phyloP scores from a whole-genome alignment of 1,140 invertebrate genomes.

The Andrena cerasifolii region DNA sequence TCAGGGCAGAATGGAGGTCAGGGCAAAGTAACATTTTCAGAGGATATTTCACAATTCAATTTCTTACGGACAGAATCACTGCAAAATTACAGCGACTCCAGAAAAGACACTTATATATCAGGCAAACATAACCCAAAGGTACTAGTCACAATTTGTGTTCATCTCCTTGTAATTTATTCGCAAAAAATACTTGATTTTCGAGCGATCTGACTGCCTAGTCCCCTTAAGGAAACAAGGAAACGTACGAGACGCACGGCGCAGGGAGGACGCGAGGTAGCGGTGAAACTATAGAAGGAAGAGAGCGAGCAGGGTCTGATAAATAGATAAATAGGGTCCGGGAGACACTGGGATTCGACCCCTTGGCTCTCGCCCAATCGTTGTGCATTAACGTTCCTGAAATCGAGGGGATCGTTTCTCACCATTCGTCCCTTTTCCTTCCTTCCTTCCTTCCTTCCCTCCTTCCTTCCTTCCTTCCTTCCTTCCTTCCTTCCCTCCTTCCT shows the following conservation, averaged over 20 bases:
- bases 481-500: neutral
- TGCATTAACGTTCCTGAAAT: constrained; percentile 56
- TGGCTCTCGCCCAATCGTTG: constrained; percentile 46
- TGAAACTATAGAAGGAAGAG: constrained; percentile 10
- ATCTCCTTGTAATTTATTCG: no score
- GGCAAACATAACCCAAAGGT: no score
- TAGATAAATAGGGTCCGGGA: constrained; percentile 62
- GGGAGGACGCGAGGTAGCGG: neutral
- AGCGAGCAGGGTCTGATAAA: constrained; percentile 54
- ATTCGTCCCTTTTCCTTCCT: neutral
- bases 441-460: neutral
- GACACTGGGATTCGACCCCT: constrained; percentile 35
- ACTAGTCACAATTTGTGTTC: no score
- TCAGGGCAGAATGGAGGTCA: no score
- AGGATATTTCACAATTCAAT: no score
- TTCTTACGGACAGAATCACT: no score
- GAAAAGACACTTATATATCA: no score
- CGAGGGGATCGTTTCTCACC: constrained; percentile 45
- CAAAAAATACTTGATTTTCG: no score
- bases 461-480: neutral
- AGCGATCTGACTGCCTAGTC: no score
- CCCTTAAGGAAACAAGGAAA: neutral
- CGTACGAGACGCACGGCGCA: no score
- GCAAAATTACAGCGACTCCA: no score
- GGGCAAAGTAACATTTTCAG: no score